Conservation (phyloP, 2,888 invertebrate genomes). For the Drosophila trichaetosa region DNA sequence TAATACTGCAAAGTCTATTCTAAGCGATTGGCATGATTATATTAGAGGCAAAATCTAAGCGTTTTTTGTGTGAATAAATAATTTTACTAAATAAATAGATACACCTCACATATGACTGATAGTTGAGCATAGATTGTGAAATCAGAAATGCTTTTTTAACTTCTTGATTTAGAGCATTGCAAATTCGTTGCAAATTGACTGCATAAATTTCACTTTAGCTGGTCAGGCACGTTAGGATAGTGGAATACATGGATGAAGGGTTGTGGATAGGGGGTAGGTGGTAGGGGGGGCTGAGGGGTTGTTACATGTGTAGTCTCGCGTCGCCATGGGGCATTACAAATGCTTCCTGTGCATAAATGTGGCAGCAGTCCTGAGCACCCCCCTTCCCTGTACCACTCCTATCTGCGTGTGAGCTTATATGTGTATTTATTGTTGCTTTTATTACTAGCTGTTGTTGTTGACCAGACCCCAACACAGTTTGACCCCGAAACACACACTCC, state of each 20-base stretch:
- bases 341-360: slow-evolving; percentile 79
- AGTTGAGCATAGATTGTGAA: not conserved
- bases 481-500: slow-evolving; percentile 33
- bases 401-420: slow-evolving; percentile 21
- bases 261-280: not conserved
- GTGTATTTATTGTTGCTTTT: slow-evolving; percentile 48
- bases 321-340: slow-evolving; percentile 64
- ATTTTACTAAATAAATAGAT: not conserved
- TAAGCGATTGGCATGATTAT: not conserved
- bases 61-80: not conserved
- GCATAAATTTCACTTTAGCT: slow-evolving; percentile 9
- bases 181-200: slow-evolving; percentile 25
- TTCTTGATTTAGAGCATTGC: slow-evolving; percentile 15
- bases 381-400: not conserved
- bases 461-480: slow-evolving; percentile 60
- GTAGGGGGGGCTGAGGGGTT: not conserved
- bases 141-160: not conserved
- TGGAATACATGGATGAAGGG: not conserved
- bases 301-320: slow-evolving; percentile 35
- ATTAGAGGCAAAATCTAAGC: not conserved
- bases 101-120: not conserved
- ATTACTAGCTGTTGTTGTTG: slow-evolving; percentile 52
- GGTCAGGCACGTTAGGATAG: slow-evolving; percentile 7
- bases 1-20: not conserved
- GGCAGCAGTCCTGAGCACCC: slow-evolving; percentile 54